Base-by-base conservation (phyloP, 2,113 vertebrate species). In the Oryzias celebensis region DNA sequence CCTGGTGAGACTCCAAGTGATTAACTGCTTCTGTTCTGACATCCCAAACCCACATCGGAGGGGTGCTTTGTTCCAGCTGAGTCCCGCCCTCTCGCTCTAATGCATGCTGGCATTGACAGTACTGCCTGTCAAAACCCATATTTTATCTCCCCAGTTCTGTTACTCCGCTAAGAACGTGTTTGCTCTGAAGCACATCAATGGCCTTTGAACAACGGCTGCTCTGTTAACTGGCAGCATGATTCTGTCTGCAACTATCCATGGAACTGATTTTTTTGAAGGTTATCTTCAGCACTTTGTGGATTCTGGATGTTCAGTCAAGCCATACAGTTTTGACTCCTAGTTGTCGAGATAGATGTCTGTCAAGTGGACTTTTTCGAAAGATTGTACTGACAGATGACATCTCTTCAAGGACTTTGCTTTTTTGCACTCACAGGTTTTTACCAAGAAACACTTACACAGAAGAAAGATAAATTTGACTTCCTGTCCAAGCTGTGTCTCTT, bases 301-400 rank as follows among this genome's bases (percentile, higher is more conserved):
- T 75, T 80, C 41, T 64, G 64, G 73, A 75, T 65, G 68, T 79
- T 67, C 50, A 75, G 20, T 79, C 45, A 63, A 62, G 58, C 62
- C 53, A n/a, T 12, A 15, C 23, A 44, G 15, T 65, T 58, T 20
- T 52, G 15, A 62, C 49, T 66, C n/a, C 46, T 65, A 55, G 28
- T 56, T 61, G 75, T 58, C 61, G 62, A 72, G 58, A 36, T 3
- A 36, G 54, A 28, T 44, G 47, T 67, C 78, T 68, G 71, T 55
- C 68, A 28, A 14, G 26, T 78, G 58, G 71, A 69, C 65, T 54
- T 73, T 74, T 48, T 36, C 20, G 12, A 52, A 73, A 69, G 68
- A 52, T 31, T 50, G 54, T 71, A 47, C 43, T 51, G 53, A 75
- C 58, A 68, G 74, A 82, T 81, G 74, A 73, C 55, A 15, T n/a